A percentile compares a stretch with the other conserved stretches of the same genome.
phyloP scores from a whole-genome alignment of 1,140 invertebrate genomes.

The Psix sp. region DNA sequence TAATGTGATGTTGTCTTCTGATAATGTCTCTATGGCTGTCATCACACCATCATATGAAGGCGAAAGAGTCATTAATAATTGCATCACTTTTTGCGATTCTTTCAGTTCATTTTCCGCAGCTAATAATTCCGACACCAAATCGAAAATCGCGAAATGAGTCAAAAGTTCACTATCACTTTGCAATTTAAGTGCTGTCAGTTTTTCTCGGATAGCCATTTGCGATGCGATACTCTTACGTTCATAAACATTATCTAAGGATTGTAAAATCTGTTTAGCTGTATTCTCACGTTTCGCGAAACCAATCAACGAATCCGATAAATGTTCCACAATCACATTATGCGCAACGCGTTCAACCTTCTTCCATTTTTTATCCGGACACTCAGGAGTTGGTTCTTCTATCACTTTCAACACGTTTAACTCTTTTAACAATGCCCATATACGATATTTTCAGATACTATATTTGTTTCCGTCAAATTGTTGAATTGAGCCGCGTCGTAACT shows the following conservation, averaged over 20 bases:
- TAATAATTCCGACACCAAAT: conserved; percentile 69
- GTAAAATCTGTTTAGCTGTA: conserved; percentile 65
- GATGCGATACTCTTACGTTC: conserved; percentile 18
- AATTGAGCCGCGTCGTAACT: conserved; percentile 31
- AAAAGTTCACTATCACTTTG: conserved; percentile 62
- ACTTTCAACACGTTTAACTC: conserved; percentile 18
- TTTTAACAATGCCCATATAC: conserved; percentile 16
- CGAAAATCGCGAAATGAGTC: conserved; percentile 69
- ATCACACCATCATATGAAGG: conserved; percentile 33
- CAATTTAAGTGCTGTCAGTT: conserved; percentile 68
- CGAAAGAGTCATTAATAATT: conserved; percentile 36
- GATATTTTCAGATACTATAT: conserved; percentile 53
- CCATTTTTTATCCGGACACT: conserved; percentile 47
- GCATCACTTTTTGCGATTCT: conserved; percentile 33
- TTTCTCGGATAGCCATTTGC: conserved; percentile 60
- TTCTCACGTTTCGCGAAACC: conserved; percentile 61
- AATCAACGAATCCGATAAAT: conserved; percentile 67
- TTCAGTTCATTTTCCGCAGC: conserved; percentile 68
- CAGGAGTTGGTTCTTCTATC: not conserved
- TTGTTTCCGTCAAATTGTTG: conserved; percentile 47
- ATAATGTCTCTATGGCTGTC: conserved; percentile 52
- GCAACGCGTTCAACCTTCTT: conserved; percentile 60
- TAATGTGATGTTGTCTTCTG: conserved; percentile 46
- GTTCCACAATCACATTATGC: conserved; percentile 67
- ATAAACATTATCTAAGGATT: conserved; percentile 63